phyloP scores from a whole-genome alignment of 2,113 vertebrate species.

The Gracilinanus agilis region DNA sequence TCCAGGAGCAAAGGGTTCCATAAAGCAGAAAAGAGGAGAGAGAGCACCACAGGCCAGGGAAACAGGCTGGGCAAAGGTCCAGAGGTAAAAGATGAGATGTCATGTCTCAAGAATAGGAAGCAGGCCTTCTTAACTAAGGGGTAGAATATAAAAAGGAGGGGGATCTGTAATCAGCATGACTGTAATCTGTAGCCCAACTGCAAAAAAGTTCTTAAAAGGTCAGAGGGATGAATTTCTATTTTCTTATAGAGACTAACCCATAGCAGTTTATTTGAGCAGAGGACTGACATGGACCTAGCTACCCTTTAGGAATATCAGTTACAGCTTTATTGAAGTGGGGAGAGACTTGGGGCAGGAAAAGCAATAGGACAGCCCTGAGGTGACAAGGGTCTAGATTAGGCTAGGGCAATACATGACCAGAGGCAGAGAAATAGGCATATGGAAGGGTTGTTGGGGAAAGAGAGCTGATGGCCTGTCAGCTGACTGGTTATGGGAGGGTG shows the following conservation, averaged over 20 bases:
- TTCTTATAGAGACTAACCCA: neutral
- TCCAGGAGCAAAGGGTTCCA: neutral
- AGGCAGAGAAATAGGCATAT: neutral
- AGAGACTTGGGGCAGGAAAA: neutral
- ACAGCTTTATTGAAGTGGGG: neutral
- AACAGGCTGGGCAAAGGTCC: neutral
- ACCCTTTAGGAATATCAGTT: neutral
- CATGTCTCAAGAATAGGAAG: neutral
- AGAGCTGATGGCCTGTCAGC: neutral
- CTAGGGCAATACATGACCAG: too few species aligned
- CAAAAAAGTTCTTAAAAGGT: neutral
- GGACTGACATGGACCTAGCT: neutral
- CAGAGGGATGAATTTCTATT: neutral
- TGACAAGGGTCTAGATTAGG: neutral
- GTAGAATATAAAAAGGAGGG: neutral
- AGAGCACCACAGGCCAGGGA: neutral
- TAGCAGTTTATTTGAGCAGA: neutral
- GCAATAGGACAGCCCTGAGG: neutral
- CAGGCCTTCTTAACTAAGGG: neutral
- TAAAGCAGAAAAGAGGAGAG: neutral
- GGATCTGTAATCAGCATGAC: neutral
- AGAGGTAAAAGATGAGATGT: neutral
- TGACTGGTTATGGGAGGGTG: too few species aligned
- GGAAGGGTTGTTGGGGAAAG: neutral
- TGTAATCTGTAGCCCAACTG: neutral